Percentiles rank a stretch among this genome's conserved stretches.
phyloP scores from a whole-genome alignment of 2,113 vertebrate genomes.

The Setophaga coronata region DNA sequence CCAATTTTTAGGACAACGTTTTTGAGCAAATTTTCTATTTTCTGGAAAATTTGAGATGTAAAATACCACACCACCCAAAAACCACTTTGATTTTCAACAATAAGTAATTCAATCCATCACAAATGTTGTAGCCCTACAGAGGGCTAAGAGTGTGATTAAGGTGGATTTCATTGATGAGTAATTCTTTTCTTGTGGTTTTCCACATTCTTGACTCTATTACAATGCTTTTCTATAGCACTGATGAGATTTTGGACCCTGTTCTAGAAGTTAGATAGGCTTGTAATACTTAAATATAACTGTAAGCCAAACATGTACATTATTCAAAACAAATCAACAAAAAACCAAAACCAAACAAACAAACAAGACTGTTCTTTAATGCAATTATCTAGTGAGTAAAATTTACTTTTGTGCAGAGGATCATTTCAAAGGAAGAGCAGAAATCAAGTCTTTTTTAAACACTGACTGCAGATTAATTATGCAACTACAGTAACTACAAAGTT shows the following conservation, averaged over 20 bases:
- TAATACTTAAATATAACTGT: neutral
- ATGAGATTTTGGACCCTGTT: neutral
- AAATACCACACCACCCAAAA: neutral
- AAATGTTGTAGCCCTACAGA: neutral
- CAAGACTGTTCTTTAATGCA: neutral
- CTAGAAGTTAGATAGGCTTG: neutral
- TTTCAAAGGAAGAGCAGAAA: neutral
- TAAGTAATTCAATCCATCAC: neutral
- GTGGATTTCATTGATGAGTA: neutral
- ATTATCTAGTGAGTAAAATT: neutral
- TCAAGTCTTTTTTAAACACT: neutral
- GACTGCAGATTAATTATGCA: neutral
- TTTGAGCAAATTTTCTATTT: neutral
- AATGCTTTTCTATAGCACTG: neutral
- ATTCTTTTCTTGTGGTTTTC: constrained; percentile 15
- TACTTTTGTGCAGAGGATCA: neutral
- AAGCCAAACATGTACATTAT: neutral
- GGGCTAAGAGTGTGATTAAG: neutral
- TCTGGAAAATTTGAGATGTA: neutral
- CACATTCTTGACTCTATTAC: neutral
- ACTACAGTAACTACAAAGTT: neutral
- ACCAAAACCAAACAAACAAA: no score
- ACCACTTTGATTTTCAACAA: neutral
- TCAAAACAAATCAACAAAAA: neutral
- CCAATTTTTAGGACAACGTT: neutral